Percentiles rank a stretch among this genome's conserved stretches.
Evolutionary conservation across 2,888 invertebrate species (phyloP).

Genomic region (Bellardia pandia): DNA sequence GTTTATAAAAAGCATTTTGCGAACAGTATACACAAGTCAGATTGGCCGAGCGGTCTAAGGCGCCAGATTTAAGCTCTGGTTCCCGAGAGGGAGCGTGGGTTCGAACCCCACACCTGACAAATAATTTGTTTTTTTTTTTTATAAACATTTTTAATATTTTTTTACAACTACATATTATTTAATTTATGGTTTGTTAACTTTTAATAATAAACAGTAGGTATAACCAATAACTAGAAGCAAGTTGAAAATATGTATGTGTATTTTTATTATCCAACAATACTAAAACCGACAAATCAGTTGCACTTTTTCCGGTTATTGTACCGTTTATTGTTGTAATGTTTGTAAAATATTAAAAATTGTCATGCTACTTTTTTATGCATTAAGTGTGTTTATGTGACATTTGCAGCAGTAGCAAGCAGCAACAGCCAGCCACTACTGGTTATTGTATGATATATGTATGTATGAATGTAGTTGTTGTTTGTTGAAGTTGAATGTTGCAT

Average conservation of each 20-base stretch:
- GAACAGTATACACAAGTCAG: slow-evolving; percentile 80
- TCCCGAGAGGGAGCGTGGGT: slow-evolving; percentile 91
- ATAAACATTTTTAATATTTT: slow-evolving; percentile 5
- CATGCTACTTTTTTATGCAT: slow-evolving; percentile 31
- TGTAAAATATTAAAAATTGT: slow-evolving; percentile 59
- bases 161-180: background rate
- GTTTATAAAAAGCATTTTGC: slow-evolving; percentile 5
- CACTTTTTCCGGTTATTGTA: slow-evolving; percentile 71
- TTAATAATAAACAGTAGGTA: slow-evolving; percentile 1
- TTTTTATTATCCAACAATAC: slow-evolving; percentile 46
- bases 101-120: slow-evolving; percentile 90
- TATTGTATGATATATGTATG: slow-evolving; percentile 6
- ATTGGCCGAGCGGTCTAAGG: slow-evolving; percentile 92
- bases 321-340: slow-evolving; percentile 56
- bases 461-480: background rate
- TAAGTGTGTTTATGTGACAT: slow-evolving; percentile 8
- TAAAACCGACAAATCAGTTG: slow-evolving; percentile 66
- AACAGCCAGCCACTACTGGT: background rate
- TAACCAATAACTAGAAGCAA: background rate
- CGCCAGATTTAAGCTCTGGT: slow-evolving; percentile 92
- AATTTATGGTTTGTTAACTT: slow-evolving; percentile 38
- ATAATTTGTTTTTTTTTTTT: slow-evolving; percentile 42
- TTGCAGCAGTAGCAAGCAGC: background rate
- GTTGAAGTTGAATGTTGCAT: slow-evolving; percentile 34
- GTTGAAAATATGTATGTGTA: background rate